Conservation (phyloP, 1,140 invertebrate species). For the Dufourea novaeangliae region DNA sequence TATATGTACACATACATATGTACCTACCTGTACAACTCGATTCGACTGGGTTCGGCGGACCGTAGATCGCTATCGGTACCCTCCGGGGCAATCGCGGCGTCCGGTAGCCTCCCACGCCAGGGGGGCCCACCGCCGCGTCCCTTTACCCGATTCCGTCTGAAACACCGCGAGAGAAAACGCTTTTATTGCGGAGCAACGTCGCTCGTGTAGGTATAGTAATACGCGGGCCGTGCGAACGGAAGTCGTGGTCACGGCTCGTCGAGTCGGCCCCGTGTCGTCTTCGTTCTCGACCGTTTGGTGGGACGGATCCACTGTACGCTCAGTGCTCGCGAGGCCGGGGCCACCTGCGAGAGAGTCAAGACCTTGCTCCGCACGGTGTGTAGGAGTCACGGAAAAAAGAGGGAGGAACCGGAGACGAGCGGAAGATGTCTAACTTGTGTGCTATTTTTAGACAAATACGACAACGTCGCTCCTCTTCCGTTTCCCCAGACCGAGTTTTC, state of each 20-base stretch:
- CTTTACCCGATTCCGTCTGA: constrained; percentile 22
- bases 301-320: neutral
- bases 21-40: too few relatives aligned
- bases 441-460: too few relatives aligned
- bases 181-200: constrained; percentile 49
- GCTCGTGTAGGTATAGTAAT: constrained; percentile 58
- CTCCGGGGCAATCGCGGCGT: constrained; percentile 22
- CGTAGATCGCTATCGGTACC: constrained; percentile 37
- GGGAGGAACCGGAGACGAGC: too few relatives aligned
- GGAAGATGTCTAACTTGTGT: too few relatives aligned
- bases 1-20: too few relatives aligned
- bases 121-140: neutral
- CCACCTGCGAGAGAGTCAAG: too few relatives aligned
- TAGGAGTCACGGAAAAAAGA: too few relatives aligned
- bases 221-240: constrained; percentile 77
- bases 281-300: neutral
- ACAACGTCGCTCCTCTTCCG: too few relatives aligned
- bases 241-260: constrained; percentile 75
- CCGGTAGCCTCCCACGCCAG: constrained; percentile 42
- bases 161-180: constrained; percentile 19
- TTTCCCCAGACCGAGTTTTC: too few relatives aligned
- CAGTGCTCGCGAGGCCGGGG: neutral
- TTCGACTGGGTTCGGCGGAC: neutral
- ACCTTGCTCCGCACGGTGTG: too few relatives aligned
- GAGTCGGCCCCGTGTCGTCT: constrained; percentile 53